These are phyloP conservation scores for Uropetala carovei DNA, from an alignment of 2,888 invertebrate species.

Conservation along the genomic window DNA sequence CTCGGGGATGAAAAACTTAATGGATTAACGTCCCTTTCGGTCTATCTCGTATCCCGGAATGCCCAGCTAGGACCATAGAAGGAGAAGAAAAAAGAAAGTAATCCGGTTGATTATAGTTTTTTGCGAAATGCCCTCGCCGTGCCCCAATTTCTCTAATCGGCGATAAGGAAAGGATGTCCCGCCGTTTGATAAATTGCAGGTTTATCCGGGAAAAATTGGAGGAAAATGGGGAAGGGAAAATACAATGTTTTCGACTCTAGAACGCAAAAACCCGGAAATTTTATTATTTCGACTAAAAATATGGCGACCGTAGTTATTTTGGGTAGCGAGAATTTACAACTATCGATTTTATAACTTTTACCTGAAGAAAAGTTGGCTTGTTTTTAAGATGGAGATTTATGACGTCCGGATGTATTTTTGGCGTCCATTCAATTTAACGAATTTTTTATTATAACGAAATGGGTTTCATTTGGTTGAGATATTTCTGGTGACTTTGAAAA, in stretches of 20 bases:
- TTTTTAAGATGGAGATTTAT: not conserved
- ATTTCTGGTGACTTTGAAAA: too few species aligned
- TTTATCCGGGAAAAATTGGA: too few species aligned
- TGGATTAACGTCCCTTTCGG: not conserved
- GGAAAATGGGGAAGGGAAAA: not conserved
- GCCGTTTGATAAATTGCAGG: too few species aligned
- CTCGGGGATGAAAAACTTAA: conserved; percentile 12
- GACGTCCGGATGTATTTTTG: not conserved
- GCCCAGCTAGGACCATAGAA: not conserved
- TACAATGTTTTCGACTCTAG: not conserved
- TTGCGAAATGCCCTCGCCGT: not conserved
- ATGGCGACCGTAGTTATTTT: too few species aligned
- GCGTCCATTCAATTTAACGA: too few species aligned
- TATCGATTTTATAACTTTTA: too few species aligned
- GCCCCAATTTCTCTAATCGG: not conserved
- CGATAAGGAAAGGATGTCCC: not conserved
- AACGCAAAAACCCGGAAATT: too few species aligned
- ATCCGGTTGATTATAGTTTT: not conserved
- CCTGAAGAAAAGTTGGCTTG: too few species aligned
- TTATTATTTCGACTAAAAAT: too few species aligned
- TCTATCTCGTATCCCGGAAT: not conserved
- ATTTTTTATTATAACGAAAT: too few species aligned
- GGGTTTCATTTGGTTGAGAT: too few species aligned
- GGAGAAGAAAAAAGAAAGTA: not conserved
- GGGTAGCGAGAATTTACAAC: too few species aligned